Base-by-base conservation (phyloP, 2,888 invertebrate species). In the Sphecodes monilicornis region DNA sequence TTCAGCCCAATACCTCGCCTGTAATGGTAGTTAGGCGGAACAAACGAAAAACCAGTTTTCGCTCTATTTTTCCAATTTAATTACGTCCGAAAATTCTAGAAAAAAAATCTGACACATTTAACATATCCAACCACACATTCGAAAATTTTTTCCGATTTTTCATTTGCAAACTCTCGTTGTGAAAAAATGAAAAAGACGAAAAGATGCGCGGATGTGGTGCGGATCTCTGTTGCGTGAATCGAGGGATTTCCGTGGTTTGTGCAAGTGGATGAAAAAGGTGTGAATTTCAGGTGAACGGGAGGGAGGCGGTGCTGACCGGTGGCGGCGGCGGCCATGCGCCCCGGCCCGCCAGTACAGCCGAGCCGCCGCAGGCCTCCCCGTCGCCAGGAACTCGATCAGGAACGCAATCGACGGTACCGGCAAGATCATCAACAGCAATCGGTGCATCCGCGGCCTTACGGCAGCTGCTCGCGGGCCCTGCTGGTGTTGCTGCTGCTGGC, bases 401-500 rank as follows among this genome's bases (percentile, higher is more conserved):
- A 90, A 83, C 82, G 76, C 72, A 80, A 90, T 36, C 86, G 85
- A 81, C 89, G 89, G 85, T 87, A 89, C 81, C 87, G 84, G 84
- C 89, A 87, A 71, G 89, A 89, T 69, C 87, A 77, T 70, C 87
- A 85, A 79, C 86, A 78, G 81, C 85, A 82, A 80, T 71, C 80
- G 79, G 72, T 96, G 96, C 96, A 95, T 95, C 95, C 96, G 96
- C 95, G 95, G 95, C 95, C 95, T 43, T 73, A 77, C 78, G 76
- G 95, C 94, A 95, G 95, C 94, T 95, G 89, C 94, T 95, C 95
- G 93, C 95, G 95, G 95, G 95, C 95, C 94, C 95, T 95, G 94
- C 94, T 95, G 94, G 96, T 96, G 95, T 96, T 96, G 95, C 95
- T 96, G 95, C 95, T 96, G 95, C 95, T 96, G 95, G 96, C 96